phyloP scores from a whole-genome alignment of 2,113 vertebrate genomes.

The Rhinichthys klamathensis region DNA sequence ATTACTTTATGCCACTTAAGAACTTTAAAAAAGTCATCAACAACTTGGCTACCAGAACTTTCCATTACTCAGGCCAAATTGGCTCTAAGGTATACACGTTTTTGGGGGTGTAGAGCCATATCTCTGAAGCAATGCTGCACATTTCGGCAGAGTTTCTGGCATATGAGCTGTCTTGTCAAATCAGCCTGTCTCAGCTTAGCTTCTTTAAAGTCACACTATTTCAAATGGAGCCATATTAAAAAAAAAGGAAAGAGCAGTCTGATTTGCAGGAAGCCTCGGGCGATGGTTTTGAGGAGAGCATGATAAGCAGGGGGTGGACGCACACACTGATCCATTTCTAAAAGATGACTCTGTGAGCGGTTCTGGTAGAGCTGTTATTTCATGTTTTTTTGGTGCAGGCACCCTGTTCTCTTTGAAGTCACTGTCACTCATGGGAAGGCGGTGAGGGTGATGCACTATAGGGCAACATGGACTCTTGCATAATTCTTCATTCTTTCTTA shows the following conservation, averaged over 20 bases:
- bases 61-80: conserved; percentile 44
- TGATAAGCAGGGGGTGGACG: conserved; percentile 47
- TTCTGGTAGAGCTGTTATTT: conserved; percentile 66
- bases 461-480: conserved; percentile 73
- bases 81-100: conserved; percentile 34
- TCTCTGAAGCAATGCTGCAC: conserved; percentile 41
- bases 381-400: conserved; percentile 57
- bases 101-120: conserved; percentile 14
- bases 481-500: conserved; percentile 75
- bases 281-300: conserved; percentile 53
- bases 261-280: conserved; percentile 50
- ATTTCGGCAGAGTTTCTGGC: conserved; percentile 49
- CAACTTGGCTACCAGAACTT: conserved; percentile 20
- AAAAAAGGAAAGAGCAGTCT: conserved; percentile 43
- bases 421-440: conserved; percentile 69
- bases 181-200: conserved; percentile 52
- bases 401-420: conserved; percentile 65
- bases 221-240: conserved; percentile 22
- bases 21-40: background rate
- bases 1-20: background rate
- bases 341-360: conserved; percentile 62
- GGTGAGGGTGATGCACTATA: conserved; percentile 76
- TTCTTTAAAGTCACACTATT: conserved; percentile 55
- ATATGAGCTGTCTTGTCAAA: conserved; percentile 51
- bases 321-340: conserved; percentile 58